phyloP scores from a whole-genome alignment of 2,113 vertebrate genomes.

The Thymallus thymallus region DNA sequence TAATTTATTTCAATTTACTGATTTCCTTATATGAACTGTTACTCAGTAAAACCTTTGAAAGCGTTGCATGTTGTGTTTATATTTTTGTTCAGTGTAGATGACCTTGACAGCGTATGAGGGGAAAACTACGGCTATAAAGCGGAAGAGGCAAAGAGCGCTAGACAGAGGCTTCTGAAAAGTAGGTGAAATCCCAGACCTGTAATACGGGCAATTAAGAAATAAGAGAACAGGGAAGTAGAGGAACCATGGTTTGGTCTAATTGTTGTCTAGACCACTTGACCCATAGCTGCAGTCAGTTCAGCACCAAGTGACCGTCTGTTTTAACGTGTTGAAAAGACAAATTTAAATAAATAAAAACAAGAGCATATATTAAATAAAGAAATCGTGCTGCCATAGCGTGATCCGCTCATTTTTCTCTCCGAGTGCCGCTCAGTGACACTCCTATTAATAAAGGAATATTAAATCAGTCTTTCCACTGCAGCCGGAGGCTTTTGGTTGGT shows the following conservation, averaged over 20 bases:
- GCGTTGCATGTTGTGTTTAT: too few species aligned
- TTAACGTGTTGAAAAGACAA: slow-evolving; percentile 31
- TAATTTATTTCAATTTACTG: too few species aligned
- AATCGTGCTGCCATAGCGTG: slow-evolving; percentile 27
- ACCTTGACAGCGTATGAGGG: slow-evolving; percentile 19
- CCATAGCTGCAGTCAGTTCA: slow-evolving; percentile 32
- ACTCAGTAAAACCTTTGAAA: too few species aligned
- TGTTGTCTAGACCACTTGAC: slow-evolving; percentile 36
- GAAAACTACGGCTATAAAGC: neutral
- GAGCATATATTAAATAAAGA: slow-evolving; percentile 39
- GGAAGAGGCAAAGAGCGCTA: neutral
- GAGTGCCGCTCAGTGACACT: slow-evolving; percentile 46
- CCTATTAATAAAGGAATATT: slow-evolving; percentile 63
- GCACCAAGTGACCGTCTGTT: slow-evolving; percentile 31
- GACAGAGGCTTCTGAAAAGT: slow-evolving; percentile 6
- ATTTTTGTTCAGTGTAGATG: neutral
- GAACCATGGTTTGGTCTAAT: slow-evolving; percentile 21
- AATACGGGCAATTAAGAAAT: slow-evolving; percentile 31
- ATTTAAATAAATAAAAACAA: slow-evolving; percentile 55
- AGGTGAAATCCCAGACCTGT: slow-evolving; percentile 24
- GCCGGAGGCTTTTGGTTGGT: slow-evolving; percentile 44
- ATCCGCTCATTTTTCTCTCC: slow-evolving; percentile 46
- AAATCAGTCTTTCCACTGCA: slow-evolving; percentile 52
- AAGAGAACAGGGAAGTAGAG: neutral
- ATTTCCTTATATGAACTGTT: too few species aligned